Evolutionary conservation across 2,113 vertebrate species (phyloP), one percentile per base, ranked within the genome.

Genomic region (Bothrops jararaca): DNA sequence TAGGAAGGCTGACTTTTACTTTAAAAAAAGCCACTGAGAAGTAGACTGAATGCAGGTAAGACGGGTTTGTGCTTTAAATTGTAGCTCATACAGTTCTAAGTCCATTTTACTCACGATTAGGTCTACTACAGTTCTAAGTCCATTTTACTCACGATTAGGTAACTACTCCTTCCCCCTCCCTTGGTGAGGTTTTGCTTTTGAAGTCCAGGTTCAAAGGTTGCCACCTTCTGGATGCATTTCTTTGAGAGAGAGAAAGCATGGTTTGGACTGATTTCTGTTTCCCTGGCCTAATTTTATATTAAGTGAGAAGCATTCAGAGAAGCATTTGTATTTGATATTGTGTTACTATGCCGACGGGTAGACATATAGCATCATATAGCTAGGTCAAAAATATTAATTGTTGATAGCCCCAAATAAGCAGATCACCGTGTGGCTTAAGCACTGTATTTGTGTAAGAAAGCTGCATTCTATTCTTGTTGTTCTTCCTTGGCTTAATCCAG

Each of bases 191-290:
- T 69, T 69, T 93, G 92, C 92, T 39, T 90, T 89, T 0, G 0
- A 45, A 74, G 42, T 74, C 15, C 45, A 29, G 91, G 0, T 90
- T 56, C 85, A 23, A 15, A 93, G 0, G 95, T 93, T 94, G 93
- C 95, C 95, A 95, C 86, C 96, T 95, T 92, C 92, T 96, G 96
- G 94, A 91, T 52, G 69, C 1, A 0, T 5, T 18, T 64, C 42
- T 23, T 24, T 48, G 57, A 1, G 50, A 91, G 42, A 11, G 11
- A 20, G 0, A 52, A 64, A 4, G 29, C 39, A 4, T 64, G 8
- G 1, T 5, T 94, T 13, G 12, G n/a, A n/a, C 18, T 20, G 9
- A 3, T n/a, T 45, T 90, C 20, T 86, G 3, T 86, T 42, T 50
- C 91, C 88, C 0, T 23, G 87, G 74, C 10, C 53, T 26, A 0